Evolutionary conservation across 1,140 invertebrate species (phyloP), one percentile per base, ranked within the genome.

Genomic region (Cryptotermes secundus): DNA sequence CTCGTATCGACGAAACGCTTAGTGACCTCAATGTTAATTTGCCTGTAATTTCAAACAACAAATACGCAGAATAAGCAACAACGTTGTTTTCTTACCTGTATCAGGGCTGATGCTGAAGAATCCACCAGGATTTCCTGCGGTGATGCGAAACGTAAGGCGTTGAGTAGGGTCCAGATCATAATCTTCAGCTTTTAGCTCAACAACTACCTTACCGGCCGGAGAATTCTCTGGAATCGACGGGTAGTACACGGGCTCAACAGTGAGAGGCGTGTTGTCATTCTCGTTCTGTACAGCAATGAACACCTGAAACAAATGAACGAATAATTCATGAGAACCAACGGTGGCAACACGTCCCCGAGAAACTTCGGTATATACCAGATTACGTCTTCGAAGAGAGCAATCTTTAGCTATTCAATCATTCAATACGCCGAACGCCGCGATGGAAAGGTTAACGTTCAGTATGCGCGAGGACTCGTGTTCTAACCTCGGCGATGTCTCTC

Each of bases 261-360:
- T 97, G 89, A 98, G 91, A 34, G 98, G 97, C 34, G 94, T 94
- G 90, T 98, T 97, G 91, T 99, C 98, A 90, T 99, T 99, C 87
- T 96, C 95, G 89, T 99, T 97, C 79, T 94, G 89, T 81, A 99
- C 94, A 88, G 95, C 92, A 49, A 99, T 93, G 89, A 95, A 98
- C n/a, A 99, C 95, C 95, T 96, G 90, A 36, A 80, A 19, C 4
- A 49, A 49, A 49, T 12, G 14, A 49, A 49, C 16, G 22, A 22
- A 49, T 4, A 19, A 19, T 49, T 49, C 0, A 49, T 49, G 45
- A 49, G 38, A 42, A 42, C 16, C 14, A 49, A 49, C 3, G 16
- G 22, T 19, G 45, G 22, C 22, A 49, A 49, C 16, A 49, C 19
- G 38, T 10, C 9, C 6, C 16, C 9, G 16, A 14, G 45, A 1